Percentiles rank a stretch among this genome's conserved stretches.
phyloP scores from a whole-genome alignment of 2,113 vertebrate genomes.

The Lucifuga dentata region DNA sequence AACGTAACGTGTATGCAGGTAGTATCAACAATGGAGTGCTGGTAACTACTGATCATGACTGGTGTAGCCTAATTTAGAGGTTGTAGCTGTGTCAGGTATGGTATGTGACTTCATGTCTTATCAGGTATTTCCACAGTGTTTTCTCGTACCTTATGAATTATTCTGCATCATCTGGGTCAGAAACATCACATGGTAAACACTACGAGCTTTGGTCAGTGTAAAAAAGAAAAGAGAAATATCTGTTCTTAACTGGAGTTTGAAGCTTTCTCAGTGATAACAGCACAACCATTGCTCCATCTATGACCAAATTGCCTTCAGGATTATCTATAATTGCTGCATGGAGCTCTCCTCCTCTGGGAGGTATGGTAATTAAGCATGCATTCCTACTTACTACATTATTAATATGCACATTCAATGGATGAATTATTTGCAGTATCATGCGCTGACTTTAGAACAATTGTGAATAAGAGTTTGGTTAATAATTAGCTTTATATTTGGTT shows the following conservation, averaged over 20 bases:
- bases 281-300: not conserved
- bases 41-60: constrained; percentile 4
- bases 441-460: constrained; percentile 1
- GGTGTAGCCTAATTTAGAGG: constrained; percentile 18
- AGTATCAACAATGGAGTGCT: constrained; percentile 1
- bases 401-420: constrained; percentile 34
- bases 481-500: not conserved
- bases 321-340: constrained; percentile 39
- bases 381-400: constrained; percentile 46
- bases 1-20: too few species aligned
- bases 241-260: not conserved
- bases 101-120: not conserved
- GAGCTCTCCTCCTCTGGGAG: constrained; percentile 20
- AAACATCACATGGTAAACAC: not conserved
- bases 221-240: not conserved
- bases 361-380: constrained; percentile 44
- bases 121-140: not conserved
- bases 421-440: constrained; percentile 30
- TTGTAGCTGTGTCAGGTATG: not conserved
- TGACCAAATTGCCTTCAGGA: constrained; percentile 15
- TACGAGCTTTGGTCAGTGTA: not conserved
- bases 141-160: not conserved
- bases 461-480: constrained; percentile 10
- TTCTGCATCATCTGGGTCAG: too few species aligned
- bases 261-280: constrained; percentile 6